Evolutionary conservation across 2,888 invertebrate genomes (phyloP), one percentile per base, ranked within the genome.

Genomic region (Watsonalla cultraria): DNA sequence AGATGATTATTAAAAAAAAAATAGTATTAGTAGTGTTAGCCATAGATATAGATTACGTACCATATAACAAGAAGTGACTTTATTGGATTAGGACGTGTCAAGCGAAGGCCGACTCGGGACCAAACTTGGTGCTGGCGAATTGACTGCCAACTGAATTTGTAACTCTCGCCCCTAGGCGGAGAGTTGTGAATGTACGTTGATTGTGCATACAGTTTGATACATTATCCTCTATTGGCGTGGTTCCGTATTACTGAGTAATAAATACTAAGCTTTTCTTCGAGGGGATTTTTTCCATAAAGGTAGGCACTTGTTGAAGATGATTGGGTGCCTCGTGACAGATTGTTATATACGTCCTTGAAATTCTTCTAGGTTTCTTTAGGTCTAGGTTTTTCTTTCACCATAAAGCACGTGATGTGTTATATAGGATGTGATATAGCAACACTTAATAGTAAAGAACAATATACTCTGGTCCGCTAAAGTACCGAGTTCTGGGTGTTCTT

Each of bases 141-240:
- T 68, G 76, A 74, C 71, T 68, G 66, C 58, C 67, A 74, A 78
- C 73, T 72, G 72, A 78, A 77, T 81, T 82, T 70, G 74, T 73
- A 82, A 84, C 80, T 82, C 65, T 52, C 66, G 71, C 72, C 73
- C 74, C 77, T 68, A 61, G 72, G 65, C 74, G 72, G 68, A 67
- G 61, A 65, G 63, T 67, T 65, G 63, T 86, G 86, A 86, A 86
- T 86, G 76, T 82, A 74, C 73, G 76, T 76, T 86, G 86, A 86
- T 87, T 87, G 81, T 81, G 74, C 68, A 72, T 70, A 61, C 59
- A 66, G 68, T 66, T 62, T 67, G 59, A 60, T 50, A 55, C 54
- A 52, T 51, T 51, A 37, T 24, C 46, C 11, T 45, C 37, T 49
- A 59, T 56, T 24, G 34, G 46, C 51, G 5, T 51, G 61, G 65